These are phyloP conservation scores for Clistopyga incitator DNA, from an alignment of 2,888 invertebrate species.

Conservation along the genomic window DNA sequence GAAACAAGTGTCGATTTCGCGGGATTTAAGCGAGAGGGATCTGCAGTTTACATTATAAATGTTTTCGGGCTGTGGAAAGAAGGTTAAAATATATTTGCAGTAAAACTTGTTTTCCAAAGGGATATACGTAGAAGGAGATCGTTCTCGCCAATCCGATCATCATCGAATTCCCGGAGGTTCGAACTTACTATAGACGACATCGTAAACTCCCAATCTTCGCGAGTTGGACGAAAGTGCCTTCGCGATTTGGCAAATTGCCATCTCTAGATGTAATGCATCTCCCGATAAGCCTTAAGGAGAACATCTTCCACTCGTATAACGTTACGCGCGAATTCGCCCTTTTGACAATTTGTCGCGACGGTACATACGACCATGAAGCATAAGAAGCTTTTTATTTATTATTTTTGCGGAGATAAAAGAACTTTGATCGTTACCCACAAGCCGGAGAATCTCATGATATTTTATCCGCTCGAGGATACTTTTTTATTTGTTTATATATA, in stretches of 20 bases:
- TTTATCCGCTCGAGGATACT: background rate
- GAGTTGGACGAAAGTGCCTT: conserved; percentile 5
- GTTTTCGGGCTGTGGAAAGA: background rate
- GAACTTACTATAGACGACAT: conserved; percentile 38
- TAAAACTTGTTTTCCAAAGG: conserved; percentile 11
- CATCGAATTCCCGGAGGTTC: conserved; percentile 39
- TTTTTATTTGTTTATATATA: background rate
- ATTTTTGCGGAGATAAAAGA: background rate
- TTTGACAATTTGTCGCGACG: conserved; percentile 30
- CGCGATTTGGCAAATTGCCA: conserved; percentile 56
- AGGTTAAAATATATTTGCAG: conserved; percentile 31
- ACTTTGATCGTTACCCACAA: background rate
- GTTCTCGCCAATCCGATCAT: conserved; percentile 49
- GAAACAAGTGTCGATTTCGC: background rate
- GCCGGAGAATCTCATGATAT: background rate
- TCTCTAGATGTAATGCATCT: conserved; percentile 47
- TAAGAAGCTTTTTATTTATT: background rate
- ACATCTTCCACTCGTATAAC: conserved; percentile 34
- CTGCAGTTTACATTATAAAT: conserved; percentile 25
- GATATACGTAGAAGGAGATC: background rate
- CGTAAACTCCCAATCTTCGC: conserved; percentile 50
- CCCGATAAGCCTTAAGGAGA: conserved; percentile 31
- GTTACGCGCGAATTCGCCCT: conserved; percentile 5
- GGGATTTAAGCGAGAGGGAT: background rate
- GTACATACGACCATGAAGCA: background rate